Conservation (phyloP, 2,888 invertebrate genomes). For the Anthrax anthrax region DNA sequence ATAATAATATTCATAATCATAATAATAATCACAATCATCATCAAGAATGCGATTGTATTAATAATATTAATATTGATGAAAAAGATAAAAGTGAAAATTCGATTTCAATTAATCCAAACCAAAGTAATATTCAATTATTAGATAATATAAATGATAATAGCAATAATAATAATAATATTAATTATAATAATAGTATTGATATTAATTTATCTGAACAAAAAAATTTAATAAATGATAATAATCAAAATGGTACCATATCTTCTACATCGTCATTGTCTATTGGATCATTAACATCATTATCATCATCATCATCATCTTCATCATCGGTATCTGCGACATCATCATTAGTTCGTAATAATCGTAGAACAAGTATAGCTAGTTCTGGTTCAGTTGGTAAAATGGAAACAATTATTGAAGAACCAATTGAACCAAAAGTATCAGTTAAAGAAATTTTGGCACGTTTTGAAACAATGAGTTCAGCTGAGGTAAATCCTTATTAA, state of each 20-base stretch:
- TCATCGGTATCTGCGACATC: conserved; percentile 4
- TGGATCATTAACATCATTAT: conserved; percentile 3
- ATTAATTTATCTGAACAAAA: neutral
- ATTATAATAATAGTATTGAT: neutral
- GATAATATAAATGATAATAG: too few species aligned
- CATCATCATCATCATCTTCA: neutral
- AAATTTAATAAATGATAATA: neutral
- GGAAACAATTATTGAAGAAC: conserved; percentile 72
- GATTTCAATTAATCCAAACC: too few species aligned
- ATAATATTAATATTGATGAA: neutral
- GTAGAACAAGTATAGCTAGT: conserved; percentile 32
- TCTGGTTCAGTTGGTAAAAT: conserved; percentile 48
- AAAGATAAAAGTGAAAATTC: too few species aligned
- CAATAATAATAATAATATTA: too few species aligned
- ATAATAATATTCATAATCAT: neutral
- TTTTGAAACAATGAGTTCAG: conserved; percentile 52
- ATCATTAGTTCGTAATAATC: conserved; percentile 15
- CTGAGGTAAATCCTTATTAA: conserved; percentile 23
- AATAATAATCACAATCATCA: neutral
- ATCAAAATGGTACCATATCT: conserved; percentile 11
- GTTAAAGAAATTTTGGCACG: conserved; percentile 69
- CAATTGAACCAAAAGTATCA: conserved; percentile 63
- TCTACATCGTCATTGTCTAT: neutral
- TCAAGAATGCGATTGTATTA: neutral
- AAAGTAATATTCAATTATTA: too few species aligned